phyloP scores from a whole-genome alignment of 2,888 invertebrate genomes.

The Drosophila lacicola region DNA sequence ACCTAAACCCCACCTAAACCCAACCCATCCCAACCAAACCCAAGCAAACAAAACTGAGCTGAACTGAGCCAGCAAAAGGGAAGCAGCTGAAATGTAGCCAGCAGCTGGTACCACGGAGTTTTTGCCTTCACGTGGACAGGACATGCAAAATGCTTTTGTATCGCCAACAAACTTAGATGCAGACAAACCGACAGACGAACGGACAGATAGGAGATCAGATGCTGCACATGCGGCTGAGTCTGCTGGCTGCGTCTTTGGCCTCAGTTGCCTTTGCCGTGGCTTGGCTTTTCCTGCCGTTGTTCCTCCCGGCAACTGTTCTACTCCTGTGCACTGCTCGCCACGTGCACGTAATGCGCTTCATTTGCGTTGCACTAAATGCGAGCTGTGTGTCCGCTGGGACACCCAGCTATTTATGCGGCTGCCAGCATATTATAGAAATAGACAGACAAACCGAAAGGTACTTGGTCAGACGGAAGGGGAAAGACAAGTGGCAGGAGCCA shows the following conservation, averaged over 20 bases:
- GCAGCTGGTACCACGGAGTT: conserved; percentile 41
- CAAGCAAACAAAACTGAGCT: conserved; percentile 23
- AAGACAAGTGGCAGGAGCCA: conserved; percentile 13
- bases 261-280: conserved; percentile 13
- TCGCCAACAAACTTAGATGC: conserved; percentile 64
- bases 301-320: background rate
- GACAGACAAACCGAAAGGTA: conserved; percentile 10
- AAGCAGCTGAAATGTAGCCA: conserved; percentile 59
- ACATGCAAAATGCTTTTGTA: conserved; percentile 76
- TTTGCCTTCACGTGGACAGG: conserved; percentile 49
- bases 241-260: conserved; percentile 29
- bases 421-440: conserved; percentile 46
- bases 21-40: background rate
- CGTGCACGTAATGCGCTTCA: conserved; percentile 79
- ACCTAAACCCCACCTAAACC: background rate
- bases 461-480: background rate
- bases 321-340: conserved; percentile 32
- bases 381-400: conserved; percentile 45
- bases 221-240: conserved; percentile 27
- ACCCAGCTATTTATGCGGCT: conserved; percentile 55
- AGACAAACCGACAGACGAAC: conserved; percentile 21
- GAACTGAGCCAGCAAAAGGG: conserved; percentile 28
- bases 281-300: conserved; percentile 21
- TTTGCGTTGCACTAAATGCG: conserved; percentile 79
- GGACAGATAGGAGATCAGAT: conserved; percentile 24